Evolutionary conservation across 2,797 vertebrate genomes (phyloP).

Genomic region (Micromesistius poutassou): DNA sequence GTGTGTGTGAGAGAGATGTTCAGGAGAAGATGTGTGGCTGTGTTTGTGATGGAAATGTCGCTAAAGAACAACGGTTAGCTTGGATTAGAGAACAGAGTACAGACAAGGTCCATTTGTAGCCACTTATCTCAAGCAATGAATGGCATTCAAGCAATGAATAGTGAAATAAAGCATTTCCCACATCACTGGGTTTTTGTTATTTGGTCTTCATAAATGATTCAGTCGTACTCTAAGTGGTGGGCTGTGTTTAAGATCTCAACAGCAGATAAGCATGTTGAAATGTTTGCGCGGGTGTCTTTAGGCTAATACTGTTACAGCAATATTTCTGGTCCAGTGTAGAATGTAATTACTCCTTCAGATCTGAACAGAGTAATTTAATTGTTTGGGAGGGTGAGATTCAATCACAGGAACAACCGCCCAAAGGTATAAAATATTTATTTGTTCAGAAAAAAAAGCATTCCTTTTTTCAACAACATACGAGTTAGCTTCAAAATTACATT

Average conservation of each 20-base stretch:
- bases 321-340: background rate
- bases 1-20: too few relatives aligned
- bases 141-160: background rate
- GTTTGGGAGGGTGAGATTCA: background rate
- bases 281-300: background rate
- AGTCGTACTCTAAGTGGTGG: background rate
- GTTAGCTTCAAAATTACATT: slow-evolving; percentile 57
- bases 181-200: background rate
- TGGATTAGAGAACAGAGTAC: background rate
- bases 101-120: background rate
- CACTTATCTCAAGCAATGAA: background rate
- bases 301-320: background rate
- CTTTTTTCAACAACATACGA: slow-evolving; percentile 58
- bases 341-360: background rate
- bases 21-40: background rate
- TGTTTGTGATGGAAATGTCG: background rate
- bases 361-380: background rate
- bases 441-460: slow-evolving; percentile 59
- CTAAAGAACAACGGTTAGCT: background rate
- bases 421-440: slow-evolving; percentile 69
- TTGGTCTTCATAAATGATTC: background rate
- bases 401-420: slow-evolving; percentile 18
- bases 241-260: too few relatives aligned
- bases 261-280: too few relatives aligned
- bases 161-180: background rate